Evolutionary conservation across 35 echinoderm and acorn worm genomes (phyloP).

Genomic region (Amphiura filiformis): DNA sequence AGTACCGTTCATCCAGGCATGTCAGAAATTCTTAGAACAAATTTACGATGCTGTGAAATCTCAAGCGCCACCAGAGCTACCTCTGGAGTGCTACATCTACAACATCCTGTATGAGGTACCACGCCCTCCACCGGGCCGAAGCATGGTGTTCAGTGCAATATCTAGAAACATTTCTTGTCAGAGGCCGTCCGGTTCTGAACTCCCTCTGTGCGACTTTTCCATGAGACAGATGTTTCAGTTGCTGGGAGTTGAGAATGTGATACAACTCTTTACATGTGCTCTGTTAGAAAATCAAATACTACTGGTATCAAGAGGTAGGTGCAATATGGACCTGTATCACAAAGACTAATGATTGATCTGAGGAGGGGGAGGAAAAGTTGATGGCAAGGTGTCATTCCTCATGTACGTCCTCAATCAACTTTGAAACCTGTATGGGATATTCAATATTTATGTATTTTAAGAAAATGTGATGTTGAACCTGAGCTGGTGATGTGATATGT

Average conservation of each 20-base stretch:
- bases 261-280: slow-evolving; percentile 87
- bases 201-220: slow-evolving; percentile 84
- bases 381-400: no score
- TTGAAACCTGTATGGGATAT: no score
- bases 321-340: no score
- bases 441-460: no score
- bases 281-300: slow-evolving; percentile 90
- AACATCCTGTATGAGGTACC: slow-evolving; percentile 95
- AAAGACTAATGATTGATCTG: no score
- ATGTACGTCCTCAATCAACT: no score
- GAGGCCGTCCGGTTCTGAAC: slow-evolving; percentile 56
- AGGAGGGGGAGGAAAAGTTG: no score
- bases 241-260: slow-evolving; percentile 71
- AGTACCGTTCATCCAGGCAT: slow-evolving; percentile 64
- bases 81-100: slow-evolving; percentile 79
- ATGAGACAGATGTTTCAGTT: slow-evolving; percentile 78
- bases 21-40: slow-evolving; percentile 70
- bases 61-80: slow-evolving; percentile 38
- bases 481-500: no score
- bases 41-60: slow-evolving; percentile 56
- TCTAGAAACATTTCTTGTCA: slow-evolving; percentile 63
- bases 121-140: slow-evolving; percentile 65
- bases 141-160: slow-evolving; percentile 69
- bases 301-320: slow-evolving; percentile 88
- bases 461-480: no score